Evolutionary conservation across 2,888 invertebrate genomes (phyloP), one percentile per base, ranked within the genome.

Genomic region (Caenorhabditis panamensis): DNA sequence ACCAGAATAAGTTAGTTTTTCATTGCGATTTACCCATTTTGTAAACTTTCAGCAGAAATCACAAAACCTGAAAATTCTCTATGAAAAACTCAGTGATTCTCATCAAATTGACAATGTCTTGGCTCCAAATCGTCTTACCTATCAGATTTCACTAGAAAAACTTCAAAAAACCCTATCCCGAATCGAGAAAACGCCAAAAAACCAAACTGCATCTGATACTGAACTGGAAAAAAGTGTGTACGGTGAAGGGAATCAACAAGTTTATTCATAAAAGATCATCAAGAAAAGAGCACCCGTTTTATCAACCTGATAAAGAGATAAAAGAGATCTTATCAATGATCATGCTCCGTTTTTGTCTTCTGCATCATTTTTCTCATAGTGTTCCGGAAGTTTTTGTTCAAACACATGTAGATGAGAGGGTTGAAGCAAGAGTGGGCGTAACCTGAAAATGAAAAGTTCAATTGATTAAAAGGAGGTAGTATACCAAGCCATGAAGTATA

Each of bases 381-480:
- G 13, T 63, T 77, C 2, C 88, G 84, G 80, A 88, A 88, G 69
- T 81, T 86, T 59, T 85, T 84, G 69, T 88, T 88, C 41, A 88
- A 82, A 67, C 86, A 87, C 82, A 86, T 86, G 79, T 88, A 88
- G 59, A 88, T 86, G 56, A 88, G 71, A 2, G 87, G 87, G 63
- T 88, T 88, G 85, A 88, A 87, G 54, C 87, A 86, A 16, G 84
- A 84, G 77, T 88, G 87, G 28, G 85, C 82, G 69, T 87, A 87
- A 24, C 88, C 86, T 82, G 69, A 41, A 73, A 58, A 18, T 18
- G 28, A 51, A 8, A 11, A 37, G 18, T 20, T 4, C 8, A 11
- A 11, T 18, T 36, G 2, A 31, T 31, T 1, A 41, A 3, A 41
- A 9, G 36, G 26, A 47, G 26, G 9, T 22, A 18, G 28, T 20